Base-by-base conservation (phyloP, 2,888 invertebrate genomes). In the Drosophila demipolita region DNA sequence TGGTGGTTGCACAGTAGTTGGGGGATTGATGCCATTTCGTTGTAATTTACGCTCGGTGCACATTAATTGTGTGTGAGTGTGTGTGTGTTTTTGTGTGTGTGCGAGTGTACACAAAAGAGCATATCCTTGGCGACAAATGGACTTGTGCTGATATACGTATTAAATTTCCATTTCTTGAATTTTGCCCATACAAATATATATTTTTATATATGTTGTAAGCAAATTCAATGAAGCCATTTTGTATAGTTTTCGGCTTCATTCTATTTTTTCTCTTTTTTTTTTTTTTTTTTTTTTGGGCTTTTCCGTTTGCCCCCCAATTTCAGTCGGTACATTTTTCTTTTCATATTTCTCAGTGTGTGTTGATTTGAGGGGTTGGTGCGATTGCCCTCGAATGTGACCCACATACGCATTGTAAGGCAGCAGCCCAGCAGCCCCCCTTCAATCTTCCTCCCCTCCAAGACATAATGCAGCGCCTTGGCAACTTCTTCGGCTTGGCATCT, bases 41-140 rank as follows among this genome's bases (percentile, higher is more conserved):
- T 85, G 83, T 85, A 83, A 84, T 89, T 87, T 78, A 87, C 89
- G 87, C 87, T 89, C 71, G 72, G 61, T 87, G 89, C 87, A 87
- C 89, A 89, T 89, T 87, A 89, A 87, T 87, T 89, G 87, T 78
- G 42, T 68, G 57, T 64, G 40, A 17, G 53, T 29, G 29, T 20
- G 15, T 3, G n/a, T 17, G 17, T 36, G 36, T 6, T 0, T 20
- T 20, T 2, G n/a, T 1, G 20, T 6, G 42, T 12, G 42, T 45
- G 20, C 23, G 45, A n/a, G 29, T 57, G 57, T 42, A 42, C 32
- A 57, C 57, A 57, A 57, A 32, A 29, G 42, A 42, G 50, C 50
- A 78, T 87, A 84, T 89, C 89, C 86, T 89, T 89, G 83, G 78
- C 78, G 84, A 86, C 86, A 68, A 81, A 67, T 66, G 83, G 67